Base-by-base conservation (phyloP, 2,113 vertebrate species). In the Clarias magur region DNA sequence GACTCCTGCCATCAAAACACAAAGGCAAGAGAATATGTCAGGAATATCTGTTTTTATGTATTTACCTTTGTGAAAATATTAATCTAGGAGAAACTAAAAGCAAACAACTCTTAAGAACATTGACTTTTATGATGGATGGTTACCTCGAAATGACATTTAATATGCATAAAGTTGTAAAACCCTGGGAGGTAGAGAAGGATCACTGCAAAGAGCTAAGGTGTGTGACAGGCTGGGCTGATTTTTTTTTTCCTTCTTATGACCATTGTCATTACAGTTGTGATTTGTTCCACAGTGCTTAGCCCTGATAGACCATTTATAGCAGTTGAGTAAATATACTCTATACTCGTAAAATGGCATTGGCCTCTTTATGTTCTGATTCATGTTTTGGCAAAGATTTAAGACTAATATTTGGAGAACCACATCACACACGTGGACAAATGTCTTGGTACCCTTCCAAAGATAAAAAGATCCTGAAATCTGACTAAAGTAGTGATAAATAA, bases 41-140 rank as follows among this genome's bases (percentile, higher is more conserved):
- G 53, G 30, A 79, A 79, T 78, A 10, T 53, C 19, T 75, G 38
- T 8, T 75, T 75, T 42, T 42, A 73, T 21, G 34, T 21, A 42
- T 73, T 73, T 76, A 25, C 11, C 4, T 0, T 13, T 76, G 3
- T 53, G 23, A n/a, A 76, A 76, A n/a, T 13, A 48, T 27, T 79
- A 0, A 56, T 79, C 54, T 57, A 17, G 54, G 76, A 19, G 7
- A 57, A 79, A 16, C 15, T 57, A 30, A 57, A 53, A 27, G 34
- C 11, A 42, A 73, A 38, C 17, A 42, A 21, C 34, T 7, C 80
- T 60, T 54, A 63, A 23, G 80, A 38, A 59, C 57, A 54, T 76
- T 53, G 70, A 80, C 65, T 70, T 65, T 63, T 72, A 60, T 65
- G 73, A 72, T 68, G 27, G 73, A 88, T 86, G 80, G 83, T 75